Evolutionary conservation across 1,140 invertebrate species (phyloP).

Genomic region (Pomacea maculata): DNA sequence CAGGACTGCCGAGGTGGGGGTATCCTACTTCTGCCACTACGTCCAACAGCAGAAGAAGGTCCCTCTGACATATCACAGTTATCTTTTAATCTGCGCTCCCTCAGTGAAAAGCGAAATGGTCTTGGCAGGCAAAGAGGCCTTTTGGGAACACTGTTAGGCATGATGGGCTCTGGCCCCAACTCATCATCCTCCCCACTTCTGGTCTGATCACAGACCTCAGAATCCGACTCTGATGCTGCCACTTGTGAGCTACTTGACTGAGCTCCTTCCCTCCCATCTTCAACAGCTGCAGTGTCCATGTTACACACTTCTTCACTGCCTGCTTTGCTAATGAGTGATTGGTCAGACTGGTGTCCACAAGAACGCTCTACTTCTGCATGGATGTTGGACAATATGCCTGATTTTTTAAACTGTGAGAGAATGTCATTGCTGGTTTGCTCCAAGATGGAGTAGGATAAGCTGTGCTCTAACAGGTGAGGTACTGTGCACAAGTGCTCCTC

Average conservation of each 20-base stretch:
- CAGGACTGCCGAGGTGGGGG: conserved; percentile 67
- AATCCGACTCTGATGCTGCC: no score
- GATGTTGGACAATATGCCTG: no score
- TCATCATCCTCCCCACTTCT: conserved; percentile 4
- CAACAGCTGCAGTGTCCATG: neutral
- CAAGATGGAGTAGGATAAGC: conserved; percentile 18
- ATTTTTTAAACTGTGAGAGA: no score
- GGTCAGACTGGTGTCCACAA: no score
- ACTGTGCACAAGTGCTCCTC: neutral
- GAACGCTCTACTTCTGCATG: no score
- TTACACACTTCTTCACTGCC: neutral
- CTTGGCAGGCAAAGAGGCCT: conserved; percentile 9
- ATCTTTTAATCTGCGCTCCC: conserved; percentile 8
- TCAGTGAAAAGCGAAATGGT: neutral
- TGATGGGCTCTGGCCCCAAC: neutral
- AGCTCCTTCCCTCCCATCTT: neutral
- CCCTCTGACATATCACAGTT: neutral
- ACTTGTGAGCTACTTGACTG: no score
- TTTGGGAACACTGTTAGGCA: neutral
- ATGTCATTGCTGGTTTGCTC: conserved; percentile 7
- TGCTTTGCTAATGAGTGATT: neutral
- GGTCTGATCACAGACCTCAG: no score
- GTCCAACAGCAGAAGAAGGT: neutral
- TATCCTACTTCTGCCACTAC: conserved; percentile 15
- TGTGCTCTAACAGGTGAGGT: conserved; percentile 21